Conservation (phyloP, 1,140 invertebrate genomes). For the Drosophila gunungcola region DNA sequence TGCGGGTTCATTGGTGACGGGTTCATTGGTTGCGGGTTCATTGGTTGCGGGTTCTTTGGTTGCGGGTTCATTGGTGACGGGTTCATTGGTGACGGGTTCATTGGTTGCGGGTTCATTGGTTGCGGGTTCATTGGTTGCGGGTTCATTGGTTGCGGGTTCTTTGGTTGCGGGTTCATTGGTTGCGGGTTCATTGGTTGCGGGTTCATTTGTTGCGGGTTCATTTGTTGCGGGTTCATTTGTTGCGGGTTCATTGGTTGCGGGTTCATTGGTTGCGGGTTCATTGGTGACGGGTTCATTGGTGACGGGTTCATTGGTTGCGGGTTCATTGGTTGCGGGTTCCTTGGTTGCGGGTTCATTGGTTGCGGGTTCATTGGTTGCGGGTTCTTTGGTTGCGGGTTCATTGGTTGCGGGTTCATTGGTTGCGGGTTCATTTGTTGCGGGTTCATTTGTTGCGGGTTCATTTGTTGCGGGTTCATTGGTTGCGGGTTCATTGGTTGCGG, state of each 20-base stretch:
- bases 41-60: not conserved
- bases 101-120: constrained; percentile 2
- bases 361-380: not conserved
- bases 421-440: no score
- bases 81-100: not conserved
- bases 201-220: no score
- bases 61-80: not conserved
- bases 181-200: not conserved
- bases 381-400: no score
- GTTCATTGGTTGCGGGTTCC: no score
- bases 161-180: not conserved
- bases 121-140: not conserved
- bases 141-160: not conserved
- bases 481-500: not conserved
- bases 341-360: not conserved
- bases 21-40: not conserved
- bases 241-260: not conserved
- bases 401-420: no score
- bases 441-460: no score
- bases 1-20: constrained; percentile 7
- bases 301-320: no score
- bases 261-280: not conserved
- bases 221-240: no score
- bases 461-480: not conserved
- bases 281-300: no score